Base-by-base conservation (phyloP, 2,797 vertebrate species). In the Pseudochromis fuscus region DNA sequence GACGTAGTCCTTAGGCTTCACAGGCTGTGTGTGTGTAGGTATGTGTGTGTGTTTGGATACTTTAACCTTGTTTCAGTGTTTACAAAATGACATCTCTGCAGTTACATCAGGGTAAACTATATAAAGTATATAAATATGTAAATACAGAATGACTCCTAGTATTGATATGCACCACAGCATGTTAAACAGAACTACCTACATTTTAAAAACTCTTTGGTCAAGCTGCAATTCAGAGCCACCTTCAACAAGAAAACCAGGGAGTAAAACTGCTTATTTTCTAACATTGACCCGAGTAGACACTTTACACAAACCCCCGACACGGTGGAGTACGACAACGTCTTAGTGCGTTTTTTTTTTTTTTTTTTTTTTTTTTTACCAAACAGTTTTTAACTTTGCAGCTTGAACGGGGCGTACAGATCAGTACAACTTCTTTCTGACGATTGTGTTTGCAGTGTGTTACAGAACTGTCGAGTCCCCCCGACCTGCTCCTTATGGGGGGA, bases 361-460 rank as follows among this genome's bases (percentile, higher is more conserved):
- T 44, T n/a, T n/a, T n/a, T n/a, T n/a, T n/a, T 30, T 30, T 30
- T 30, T 21, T 44, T 48, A 55, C 11, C 27, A 5, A 61, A 28
- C 10, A 61, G 5, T 61, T 62, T 67, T 30, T 38, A 40, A 44
- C 50, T 73, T 78, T 81, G 84, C 81, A 69, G 74, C 84, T 82
- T 86, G 63, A 84, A 66, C 68, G 23, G 76, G 83, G 64, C 55
- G 15, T 55, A 75, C 45, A 35, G 55, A 67, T 18, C 52, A 30
- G 46, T 75, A 28, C 67, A 51, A 23, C 55, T 78, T 83, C 59
- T 88, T 87, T 83, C 84, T 81, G 79, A 85, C 52, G 89, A 72
- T 91, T 89, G 89, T 92, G 90, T 90, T 92, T 93, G 92, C 92
- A 82, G 92, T 93, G 91, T 89, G 85, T 86, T 88, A 75, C 79